Conservation (phyloP, 2,113 vertebrate species). For the Machaerirhynchus nigripectus region DNA sequence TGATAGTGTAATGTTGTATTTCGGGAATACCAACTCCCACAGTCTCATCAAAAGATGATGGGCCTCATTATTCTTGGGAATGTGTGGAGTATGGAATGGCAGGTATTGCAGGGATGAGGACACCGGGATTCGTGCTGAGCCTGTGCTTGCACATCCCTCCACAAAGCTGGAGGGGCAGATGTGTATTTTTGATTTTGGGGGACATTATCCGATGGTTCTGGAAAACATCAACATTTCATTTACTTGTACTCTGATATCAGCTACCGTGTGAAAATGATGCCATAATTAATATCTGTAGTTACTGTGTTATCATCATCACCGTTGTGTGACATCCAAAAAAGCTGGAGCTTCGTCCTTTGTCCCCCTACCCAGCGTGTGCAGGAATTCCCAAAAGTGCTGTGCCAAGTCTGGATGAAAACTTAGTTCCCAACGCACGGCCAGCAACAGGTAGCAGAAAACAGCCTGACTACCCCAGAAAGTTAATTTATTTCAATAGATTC, state of each 20-base stretch:
- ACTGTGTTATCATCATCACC: neutral
- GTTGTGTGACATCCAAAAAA: neutral
- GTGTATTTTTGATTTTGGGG: neutral
- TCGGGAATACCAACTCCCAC: constrained; percentile 45
- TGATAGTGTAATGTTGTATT: constrained; percentile 34
- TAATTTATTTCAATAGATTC: neutral
- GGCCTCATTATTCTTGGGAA: constrained; percentile 17
- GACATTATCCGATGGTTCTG: neutral
- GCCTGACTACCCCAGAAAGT: neutral
- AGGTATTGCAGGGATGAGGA: neutral
- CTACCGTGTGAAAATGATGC: neutral
- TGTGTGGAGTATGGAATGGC: neutral
- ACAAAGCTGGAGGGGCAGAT: neutral
- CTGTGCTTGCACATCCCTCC: too few relatives aligned
- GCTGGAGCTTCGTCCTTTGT: neutral
- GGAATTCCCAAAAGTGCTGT: neutral
- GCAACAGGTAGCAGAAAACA: neutral
- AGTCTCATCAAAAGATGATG: constrained; percentile 43
- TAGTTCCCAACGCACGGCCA: neutral
- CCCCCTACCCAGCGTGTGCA: accelerated
- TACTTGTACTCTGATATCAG: neutral
- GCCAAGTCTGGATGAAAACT: neutral
- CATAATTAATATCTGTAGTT: neutral
- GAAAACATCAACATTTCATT: neutral
- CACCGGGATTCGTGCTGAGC: neutral